These are phyloP conservation scores for Sicus ferrugineus DNA, from an alignment of 2,888 invertebrate species.

Conservation along the genomic window DNA sequence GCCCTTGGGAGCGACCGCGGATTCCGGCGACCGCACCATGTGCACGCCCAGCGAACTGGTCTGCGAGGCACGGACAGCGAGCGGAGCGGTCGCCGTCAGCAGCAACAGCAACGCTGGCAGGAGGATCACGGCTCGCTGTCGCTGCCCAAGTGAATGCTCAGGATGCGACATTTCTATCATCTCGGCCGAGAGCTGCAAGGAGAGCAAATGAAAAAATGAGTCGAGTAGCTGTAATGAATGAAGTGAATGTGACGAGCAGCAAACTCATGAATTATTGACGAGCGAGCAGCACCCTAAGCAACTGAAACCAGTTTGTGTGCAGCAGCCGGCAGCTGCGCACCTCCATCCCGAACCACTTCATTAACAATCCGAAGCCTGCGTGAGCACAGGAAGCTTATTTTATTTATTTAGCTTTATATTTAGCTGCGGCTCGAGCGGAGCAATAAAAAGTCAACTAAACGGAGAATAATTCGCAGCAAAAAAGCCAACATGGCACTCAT, in stretches of 20 bases:
- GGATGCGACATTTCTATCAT: neutral
- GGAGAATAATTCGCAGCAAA: neutral
- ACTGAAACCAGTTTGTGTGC: slow-evolving; percentile 33
- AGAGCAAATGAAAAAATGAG: slow-evolving; percentile 2
- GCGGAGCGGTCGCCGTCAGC: slow-evolving; percentile 22
- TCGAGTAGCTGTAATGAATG: neutral
- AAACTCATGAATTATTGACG: slow-evolving; percentile 37
- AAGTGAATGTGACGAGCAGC: slow-evolving; percentile 16
- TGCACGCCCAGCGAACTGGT: slow-evolving; percentile 68
- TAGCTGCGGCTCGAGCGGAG: neutral
- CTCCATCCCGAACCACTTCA: neutral
- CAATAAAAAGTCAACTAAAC: neutral
- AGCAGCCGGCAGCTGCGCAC: neutral
- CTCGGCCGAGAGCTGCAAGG: slow-evolving; percentile 28
- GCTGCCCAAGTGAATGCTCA: neutral
- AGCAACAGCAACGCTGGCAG: slow-evolving; percentile 22
- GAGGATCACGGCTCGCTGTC: neutral
- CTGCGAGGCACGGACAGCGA: too few relatives aligned
- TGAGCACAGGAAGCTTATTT: neutral
- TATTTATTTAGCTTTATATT: too few relatives aligned
- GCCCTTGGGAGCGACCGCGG: slow-evolving; percentile 79
- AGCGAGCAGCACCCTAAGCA: too few relatives aligned
- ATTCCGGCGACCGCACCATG: slow-evolving; percentile 79
- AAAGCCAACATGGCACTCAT: slow-evolving; percentile 13
- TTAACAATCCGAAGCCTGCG: neutral